These are phyloP conservation scores for Upupa epops DNA, from an alignment of 2,113 vertebrate species.

Conservation along the genomic window DNA sequence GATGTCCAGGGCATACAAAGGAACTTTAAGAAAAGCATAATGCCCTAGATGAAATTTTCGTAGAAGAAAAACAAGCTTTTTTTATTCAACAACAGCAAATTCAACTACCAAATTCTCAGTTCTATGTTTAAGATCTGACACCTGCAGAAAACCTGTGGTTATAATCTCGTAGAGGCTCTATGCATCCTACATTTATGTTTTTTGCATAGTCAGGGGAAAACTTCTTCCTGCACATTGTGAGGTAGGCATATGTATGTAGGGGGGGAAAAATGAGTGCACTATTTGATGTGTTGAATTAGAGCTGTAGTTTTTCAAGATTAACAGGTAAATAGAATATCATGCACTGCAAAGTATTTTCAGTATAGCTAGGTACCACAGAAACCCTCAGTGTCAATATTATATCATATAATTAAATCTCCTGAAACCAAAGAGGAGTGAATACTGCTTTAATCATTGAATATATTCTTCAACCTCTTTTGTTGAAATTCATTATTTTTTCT, in stretches of 20 bases:
- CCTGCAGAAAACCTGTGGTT: not conserved
- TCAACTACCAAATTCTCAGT: not conserved
- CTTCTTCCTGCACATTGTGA: not conserved
- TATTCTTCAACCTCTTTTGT: conserved; percentile 51
- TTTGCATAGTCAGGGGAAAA: not conserved
- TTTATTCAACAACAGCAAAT: not conserved
- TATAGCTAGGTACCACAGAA: not conserved
- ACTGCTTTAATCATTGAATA: conserved; percentile 69
- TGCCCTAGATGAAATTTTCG: not conserved
- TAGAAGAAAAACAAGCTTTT: not conserved
- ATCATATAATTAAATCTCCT: conserved; percentile 35
- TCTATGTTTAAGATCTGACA: not conserved
- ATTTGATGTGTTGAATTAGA: not conserved
- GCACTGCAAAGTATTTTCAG: not conserved
- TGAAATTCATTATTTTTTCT: conserved; percentile 78
- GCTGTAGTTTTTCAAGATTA: not conserved
- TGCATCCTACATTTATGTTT: not conserved
- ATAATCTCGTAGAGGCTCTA: not conserved
- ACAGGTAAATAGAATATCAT: not conserved
- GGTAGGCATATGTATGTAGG: fast-evolving
- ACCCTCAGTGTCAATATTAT: not conserved
- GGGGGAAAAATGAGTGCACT: not conserved
- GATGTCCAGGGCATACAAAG: not conserved
- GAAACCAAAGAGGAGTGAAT: not conserved
- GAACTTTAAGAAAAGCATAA: not conserved